Evolutionary conservation across 2,888 invertebrate genomes (phyloP), one percentile per base, ranked within the genome.

Genomic region (Conus canariensis): DNA sequence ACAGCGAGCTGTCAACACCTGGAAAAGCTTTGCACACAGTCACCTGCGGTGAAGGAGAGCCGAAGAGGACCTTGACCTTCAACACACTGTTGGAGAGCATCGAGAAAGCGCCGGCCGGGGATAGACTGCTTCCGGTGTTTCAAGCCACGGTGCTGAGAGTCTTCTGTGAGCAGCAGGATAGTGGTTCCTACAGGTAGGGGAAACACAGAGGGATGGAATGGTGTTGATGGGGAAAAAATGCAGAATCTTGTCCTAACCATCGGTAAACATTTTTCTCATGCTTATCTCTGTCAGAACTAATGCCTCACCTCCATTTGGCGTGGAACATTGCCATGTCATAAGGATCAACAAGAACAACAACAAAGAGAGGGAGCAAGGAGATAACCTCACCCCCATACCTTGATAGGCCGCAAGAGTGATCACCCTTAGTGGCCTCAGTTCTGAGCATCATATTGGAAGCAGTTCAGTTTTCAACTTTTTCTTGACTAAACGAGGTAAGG

Each of bases 1-100:
- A 19, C 59, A 59, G 56, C 88, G 3, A n/a, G n/a, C 25, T 10
- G 22, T 64, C 86, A 58, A 22, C 10, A 12, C n/a, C 87, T 10
- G 58, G 58, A 12, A 88, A 67, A 70, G 70, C 88, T 10, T 85
- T 91, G 16, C 82, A 83, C 60, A 92, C 91, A 12, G 90, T 92
- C 10, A 90, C 83, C 16, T 77, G 85, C 64, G 89, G 58, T 45
- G 87, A 88, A 88, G 58, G 67, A 10, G 14, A 70, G 3, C 74
- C 80, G 58, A 70, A 64, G 30, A 56, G 56, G 60, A 25, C 86
- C 10, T 64, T 85, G n/a, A 89, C 90, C 80, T 92, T 90, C 86
- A 90, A 92, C 91, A 93, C 93, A 30, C 89, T 94, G 74, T 88
- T 94, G 89, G 92, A 94, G 90, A 93, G 93, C 90, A 93, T 94